Conservation (phyloP, 2,113 vertebrate genomes). For the Tetraodon nigroviridis region DNA sequence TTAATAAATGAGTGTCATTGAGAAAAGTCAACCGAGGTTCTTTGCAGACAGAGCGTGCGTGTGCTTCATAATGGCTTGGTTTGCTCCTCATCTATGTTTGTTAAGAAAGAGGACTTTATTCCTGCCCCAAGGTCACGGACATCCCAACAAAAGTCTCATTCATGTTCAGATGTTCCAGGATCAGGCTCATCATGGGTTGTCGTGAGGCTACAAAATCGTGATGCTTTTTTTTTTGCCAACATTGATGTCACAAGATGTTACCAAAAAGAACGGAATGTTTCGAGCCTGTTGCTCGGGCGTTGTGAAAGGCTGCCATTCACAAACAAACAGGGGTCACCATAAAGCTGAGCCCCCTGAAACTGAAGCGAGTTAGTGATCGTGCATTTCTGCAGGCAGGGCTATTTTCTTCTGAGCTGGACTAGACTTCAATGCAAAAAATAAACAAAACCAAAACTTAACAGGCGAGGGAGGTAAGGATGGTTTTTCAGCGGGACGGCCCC, state of each 20-base stretch:
- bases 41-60: neutral
- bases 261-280: no score
- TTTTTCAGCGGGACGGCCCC: no score
- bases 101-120: neutral
- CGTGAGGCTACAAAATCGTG: neutral
- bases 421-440: no score
- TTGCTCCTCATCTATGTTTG: neutral
- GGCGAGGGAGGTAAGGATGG: no score
- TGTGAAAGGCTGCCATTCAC: neutral
- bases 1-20: neutral
- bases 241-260: slow-evolving; percentile 12
- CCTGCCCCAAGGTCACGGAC: neutral
- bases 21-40: neutral
- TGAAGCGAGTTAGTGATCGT: neutral
- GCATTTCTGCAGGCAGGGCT: neutral
- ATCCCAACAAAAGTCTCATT: slow-evolving; percentile 39
- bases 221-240: neutral
- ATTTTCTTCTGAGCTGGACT: neutral
- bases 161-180: slow-evolving; percentile 16
- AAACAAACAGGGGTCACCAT: neutral
- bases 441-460: no score
- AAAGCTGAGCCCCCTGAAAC: neutral
- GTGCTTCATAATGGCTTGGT: neutral
- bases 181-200: slow-evolving; percentile 18
- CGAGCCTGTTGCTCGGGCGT: no score